phyloP scores from a whole-genome alignment of 2,888 invertebrate species.

The Xanthia togata region DNA sequence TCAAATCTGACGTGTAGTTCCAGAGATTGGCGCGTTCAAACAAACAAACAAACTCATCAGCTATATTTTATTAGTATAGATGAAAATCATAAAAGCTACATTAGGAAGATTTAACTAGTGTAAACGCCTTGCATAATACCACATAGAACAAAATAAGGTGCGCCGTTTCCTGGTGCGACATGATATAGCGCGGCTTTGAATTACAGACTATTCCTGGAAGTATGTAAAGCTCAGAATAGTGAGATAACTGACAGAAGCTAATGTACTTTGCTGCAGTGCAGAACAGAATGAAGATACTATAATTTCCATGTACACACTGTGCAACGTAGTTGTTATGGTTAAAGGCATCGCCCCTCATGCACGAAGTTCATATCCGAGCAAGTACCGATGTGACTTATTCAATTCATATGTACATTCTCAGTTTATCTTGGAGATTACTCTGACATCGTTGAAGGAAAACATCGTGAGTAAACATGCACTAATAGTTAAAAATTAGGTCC shows the following conservation, averaged over 20 bases:
- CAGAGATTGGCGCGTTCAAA: background rate
- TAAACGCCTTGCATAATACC: constrained; percentile 33
- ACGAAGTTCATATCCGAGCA: background rate
- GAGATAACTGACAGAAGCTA: constrained; percentile 55
- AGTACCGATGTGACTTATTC: background rate
- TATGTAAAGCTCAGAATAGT: constrained; percentile 59
- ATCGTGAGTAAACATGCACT: too few species aligned
- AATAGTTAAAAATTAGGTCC: too few species aligned
- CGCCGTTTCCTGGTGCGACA: constrained; percentile 60
- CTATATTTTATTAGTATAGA: background rate
- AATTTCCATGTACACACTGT: constrained; percentile 6
- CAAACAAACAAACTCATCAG: background rate
- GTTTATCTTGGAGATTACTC: background rate
- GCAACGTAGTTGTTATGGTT: background rate
- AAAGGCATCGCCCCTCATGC: background rate
- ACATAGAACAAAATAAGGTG: constrained; percentile 56
- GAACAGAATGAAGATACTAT: background rate
- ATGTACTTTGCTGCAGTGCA: constrained; percentile 45
- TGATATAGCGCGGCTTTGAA: constrained; percentile 66
- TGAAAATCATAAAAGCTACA: constrained; percentile 27
- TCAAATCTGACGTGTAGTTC: background rate
- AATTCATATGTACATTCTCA: background rate
- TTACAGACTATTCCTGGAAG: constrained; percentile 64
- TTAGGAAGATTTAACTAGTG: constrained; percentile 31
- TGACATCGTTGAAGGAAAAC: too few species aligned